Conservation (phyloP, 2,113 vertebrate genomes). For the Myiozetetes cayanensis region DNA sequence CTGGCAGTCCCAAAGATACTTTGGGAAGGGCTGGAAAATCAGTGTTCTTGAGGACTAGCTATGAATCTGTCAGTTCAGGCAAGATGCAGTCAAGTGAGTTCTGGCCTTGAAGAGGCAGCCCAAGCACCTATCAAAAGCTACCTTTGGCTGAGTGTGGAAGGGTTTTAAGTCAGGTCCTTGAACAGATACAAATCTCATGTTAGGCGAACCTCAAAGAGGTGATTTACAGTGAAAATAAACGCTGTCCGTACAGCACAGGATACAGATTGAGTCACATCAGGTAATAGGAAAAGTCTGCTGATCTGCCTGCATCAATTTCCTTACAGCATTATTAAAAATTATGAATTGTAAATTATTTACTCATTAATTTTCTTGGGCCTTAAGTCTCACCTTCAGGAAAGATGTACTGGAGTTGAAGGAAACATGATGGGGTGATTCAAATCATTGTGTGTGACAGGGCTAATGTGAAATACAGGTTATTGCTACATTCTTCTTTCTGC, state of each 20-base stretch:
- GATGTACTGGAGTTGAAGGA: neutral
- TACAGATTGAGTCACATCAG: neutral
- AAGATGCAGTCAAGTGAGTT: neutral
- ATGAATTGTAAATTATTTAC: neutral
- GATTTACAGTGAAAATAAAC: neutral
- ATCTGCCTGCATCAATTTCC: neutral
- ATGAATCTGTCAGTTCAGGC: neutral
- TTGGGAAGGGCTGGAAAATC: neutral
- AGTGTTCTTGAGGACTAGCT: neutral
- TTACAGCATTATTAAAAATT: neutral
- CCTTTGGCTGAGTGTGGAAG: neutral
- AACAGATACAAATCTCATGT: neutral
- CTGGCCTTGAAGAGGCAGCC: neutral
- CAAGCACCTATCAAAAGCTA: neutral
- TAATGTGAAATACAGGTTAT: neutral
- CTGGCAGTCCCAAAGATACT: neutral
- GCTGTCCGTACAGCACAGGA: neutral
- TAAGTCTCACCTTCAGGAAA: neutral
- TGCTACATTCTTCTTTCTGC: neutral
- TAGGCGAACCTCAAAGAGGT: neutral
- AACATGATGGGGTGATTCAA: neutral
- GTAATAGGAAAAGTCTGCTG: neutral
- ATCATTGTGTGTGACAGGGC: neutral
- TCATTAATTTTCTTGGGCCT: neutral
- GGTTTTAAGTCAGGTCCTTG: neutral